phyloP scores from a whole-genome alignment of 2,113 vertebrate genomes.

The Gymnarchus niloticus region DNA sequence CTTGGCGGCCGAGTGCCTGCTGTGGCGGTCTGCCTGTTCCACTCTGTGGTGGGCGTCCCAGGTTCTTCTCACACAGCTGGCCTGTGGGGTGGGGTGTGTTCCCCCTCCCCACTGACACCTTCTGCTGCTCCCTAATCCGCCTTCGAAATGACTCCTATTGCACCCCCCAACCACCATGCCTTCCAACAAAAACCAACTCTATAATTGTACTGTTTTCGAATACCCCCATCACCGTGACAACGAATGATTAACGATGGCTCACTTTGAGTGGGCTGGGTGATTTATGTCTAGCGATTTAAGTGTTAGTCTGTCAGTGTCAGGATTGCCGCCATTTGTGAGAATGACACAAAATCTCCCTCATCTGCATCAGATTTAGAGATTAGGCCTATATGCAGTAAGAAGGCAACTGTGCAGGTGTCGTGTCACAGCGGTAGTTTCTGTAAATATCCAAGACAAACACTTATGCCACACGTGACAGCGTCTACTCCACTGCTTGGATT shows the following conservation, averaged over 20 bases:
- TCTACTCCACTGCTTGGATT: neutral
- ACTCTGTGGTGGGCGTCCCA: neutral
- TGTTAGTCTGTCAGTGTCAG: neutral
- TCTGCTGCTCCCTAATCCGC: neutral
- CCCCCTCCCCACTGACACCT: neutral
- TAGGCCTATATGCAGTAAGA: neutral
- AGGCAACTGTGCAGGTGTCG: neutral
- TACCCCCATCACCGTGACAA: neutral
- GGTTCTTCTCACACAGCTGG: neutral
- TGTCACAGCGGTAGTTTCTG: neutral
- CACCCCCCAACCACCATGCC: neutral
- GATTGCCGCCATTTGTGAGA: neutral
- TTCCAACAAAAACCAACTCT: neutral
- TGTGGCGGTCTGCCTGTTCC: neutral
- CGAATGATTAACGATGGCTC: neutral
- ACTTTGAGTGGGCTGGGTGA: neutral
- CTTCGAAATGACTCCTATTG: neutral
- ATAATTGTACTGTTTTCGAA: conserved; percentile 15
- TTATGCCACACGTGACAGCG: neutral
- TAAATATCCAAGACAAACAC: neutral
- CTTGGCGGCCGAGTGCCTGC: neutral
- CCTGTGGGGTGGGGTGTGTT: neutral
- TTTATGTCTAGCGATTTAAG: conserved; percentile 12
- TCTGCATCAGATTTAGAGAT: neutral
- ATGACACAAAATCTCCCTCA: neutral